Evolutionary conservation across 2,888 invertebrate genomes (phyloP).

Genomic region (Melolontha melolontha): DNA sequence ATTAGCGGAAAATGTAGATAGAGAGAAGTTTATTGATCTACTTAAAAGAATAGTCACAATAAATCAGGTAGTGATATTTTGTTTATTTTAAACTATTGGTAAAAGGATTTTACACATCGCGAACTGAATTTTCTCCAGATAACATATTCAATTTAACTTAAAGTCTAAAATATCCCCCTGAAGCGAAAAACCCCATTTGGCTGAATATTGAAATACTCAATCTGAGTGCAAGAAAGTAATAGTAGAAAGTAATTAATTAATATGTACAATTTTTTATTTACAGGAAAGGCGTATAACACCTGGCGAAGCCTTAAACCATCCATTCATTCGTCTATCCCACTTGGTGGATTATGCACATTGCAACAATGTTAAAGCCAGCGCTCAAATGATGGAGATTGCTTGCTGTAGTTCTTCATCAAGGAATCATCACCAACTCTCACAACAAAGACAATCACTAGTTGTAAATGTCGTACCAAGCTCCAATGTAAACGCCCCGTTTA

Average conservation of each 20-base stretch:
- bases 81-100: slow-evolving; percentile 27
- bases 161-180: no score
- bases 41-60: slow-evolving; percentile 98
- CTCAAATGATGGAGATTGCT: slow-evolving; percentile 94
- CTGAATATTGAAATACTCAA: no score
- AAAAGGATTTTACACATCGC: no score
- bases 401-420: slow-evolving; percentile 58
- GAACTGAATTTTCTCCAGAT: no score
- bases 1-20: slow-evolving; percentile 96
- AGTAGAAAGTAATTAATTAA: no score
- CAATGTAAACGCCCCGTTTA: slow-evolving; percentile 88
- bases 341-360: slow-evolving; percentile 96
- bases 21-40: slow-evolving; percentile 97
- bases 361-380: slow-evolving; percentile 96
- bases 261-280: slow-evolving; percentile 29
- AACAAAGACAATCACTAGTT: slow-evolving; percentile 70
- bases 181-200: no score
- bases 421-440: slow-evolving; percentile 67
- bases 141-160: neutral
- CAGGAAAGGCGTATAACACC: slow-evolving; percentile 95
- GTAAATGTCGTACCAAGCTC: slow-evolving; percentile 83
- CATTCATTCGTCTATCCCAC: slow-evolving; percentile 93
- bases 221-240: neutral
- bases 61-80: slow-evolving; percentile 84
- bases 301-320: slow-evolving; percentile 94